Conservation (phyloP, 2,888 invertebrate genomes). For the Scrobipalpa costella region DNA sequence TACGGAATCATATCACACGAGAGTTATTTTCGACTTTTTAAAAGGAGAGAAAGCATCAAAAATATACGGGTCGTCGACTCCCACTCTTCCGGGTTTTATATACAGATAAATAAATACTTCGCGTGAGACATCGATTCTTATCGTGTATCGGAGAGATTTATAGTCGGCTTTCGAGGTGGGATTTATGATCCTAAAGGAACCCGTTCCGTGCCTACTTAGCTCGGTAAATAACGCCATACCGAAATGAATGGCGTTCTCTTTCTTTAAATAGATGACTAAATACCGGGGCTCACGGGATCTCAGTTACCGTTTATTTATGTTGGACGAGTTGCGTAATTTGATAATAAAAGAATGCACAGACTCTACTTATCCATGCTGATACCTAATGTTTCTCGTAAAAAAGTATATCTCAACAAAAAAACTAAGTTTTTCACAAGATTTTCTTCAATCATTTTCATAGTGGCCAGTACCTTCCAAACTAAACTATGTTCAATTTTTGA, state of each 20-base stretch:
- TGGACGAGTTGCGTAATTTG: slow-evolving; percentile 64
- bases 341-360: too few relatives aligned
- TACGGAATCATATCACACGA: slow-evolving; percentile 39
- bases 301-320: slow-evolving; percentile 67
- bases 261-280: slow-evolving; percentile 80
- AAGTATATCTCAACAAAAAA: too few relatives aligned
- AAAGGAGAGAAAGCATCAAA: slow-evolving; percentile 55
- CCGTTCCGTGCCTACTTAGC: slow-evolving; percentile 77
- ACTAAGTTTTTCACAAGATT: neutral
- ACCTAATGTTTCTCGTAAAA: too few relatives aligned
- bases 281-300: slow-evolving; percentile 72
- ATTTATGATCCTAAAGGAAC: slow-evolving; percentile 75
- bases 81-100: slow-evolving; percentile 66
- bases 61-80: slow-evolving; percentile 55
- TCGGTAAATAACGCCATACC: slow-evolving; percentile 75
- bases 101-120: slow-evolving; percentile 72
- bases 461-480: slow-evolving; percentile 5
- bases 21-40: slow-evolving; percentile 10
- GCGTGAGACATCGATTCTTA: slow-evolving; percentile 79
- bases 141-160: slow-evolving; percentile 76
- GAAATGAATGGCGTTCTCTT: slow-evolving; percentile 73
- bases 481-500: neutral
- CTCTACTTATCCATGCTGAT: too few relatives aligned
- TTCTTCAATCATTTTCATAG: neutral
- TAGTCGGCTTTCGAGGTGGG: slow-evolving; percentile 66